These are phyloP conservation scores for Labeo calbasu DNA, from an alignment of 2,797 vertebrate species.

Conservation along the genomic window DNA sequence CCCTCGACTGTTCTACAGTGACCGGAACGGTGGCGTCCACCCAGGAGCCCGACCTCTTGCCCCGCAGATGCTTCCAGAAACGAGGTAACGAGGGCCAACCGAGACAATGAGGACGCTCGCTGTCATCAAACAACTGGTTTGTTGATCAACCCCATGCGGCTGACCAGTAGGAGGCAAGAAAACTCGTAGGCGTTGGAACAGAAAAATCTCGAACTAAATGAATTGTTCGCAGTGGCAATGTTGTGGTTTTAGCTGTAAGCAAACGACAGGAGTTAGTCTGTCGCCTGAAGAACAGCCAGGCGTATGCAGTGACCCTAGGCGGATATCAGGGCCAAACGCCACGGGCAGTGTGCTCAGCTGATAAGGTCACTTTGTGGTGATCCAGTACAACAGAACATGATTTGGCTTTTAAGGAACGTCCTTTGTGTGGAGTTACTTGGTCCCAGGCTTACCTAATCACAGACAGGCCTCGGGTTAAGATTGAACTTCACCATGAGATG, in stretches of 20 bases:
- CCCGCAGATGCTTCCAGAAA: slow-evolving; percentile 38
- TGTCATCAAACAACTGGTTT: slow-evolving; percentile 23
- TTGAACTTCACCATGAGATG: slow-evolving; percentile 3
- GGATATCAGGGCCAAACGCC: slow-evolving; percentile 34
- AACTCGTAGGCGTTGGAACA: slow-evolving; percentile 1
- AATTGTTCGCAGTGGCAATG: slow-evolving; percentile 32
- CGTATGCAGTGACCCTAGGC: slow-evolving; percentile 25
- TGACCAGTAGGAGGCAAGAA: slow-evolving; percentile 25
- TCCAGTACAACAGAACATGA: slow-evolving; percentile 46
- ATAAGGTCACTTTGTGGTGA: slow-evolving; percentile 52
- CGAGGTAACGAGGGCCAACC: slow-evolving; percentile 20
- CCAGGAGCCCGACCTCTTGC: slow-evolving; percentile 38
- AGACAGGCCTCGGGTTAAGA: slow-evolving; percentile 18
- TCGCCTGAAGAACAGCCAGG: slow-evolving; percentile 51
- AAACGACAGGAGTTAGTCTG: slow-evolving; percentile 48
- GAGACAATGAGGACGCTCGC: slow-evolving; percentile 15
- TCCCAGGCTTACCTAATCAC: slow-evolving; percentile 3
- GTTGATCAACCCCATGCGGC: neutral
- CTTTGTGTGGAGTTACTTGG: slow-evolving; percentile 14
- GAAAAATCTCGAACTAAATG: slow-evolving; percentile 33
- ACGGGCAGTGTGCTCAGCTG: slow-evolving; percentile 42
- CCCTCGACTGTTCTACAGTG: neutral
- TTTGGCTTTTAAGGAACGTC: slow-evolving; percentile 50
- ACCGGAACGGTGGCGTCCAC: slow-evolving; percentile 25
- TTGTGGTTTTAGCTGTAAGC: slow-evolving; percentile 34